Evolutionary conservation across 2,113 vertebrate genomes (phyloP).

Genomic region (Propithecus coquereli): DNA sequence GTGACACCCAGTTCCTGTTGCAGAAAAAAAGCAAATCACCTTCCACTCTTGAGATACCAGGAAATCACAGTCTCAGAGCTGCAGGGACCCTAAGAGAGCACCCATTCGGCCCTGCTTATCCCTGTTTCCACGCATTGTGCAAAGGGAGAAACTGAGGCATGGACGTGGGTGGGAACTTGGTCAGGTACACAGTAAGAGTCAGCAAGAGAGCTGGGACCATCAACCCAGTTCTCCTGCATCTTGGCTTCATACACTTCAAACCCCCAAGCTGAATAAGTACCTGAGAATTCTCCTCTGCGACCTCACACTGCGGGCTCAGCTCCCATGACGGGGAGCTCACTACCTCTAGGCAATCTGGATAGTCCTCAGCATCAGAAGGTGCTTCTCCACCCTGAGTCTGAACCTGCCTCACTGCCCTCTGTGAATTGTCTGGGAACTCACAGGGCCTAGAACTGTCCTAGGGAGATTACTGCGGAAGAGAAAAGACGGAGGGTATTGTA

Average conservation of each 20-base stretch:
- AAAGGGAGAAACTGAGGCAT: background rate
- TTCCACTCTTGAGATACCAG: background rate
- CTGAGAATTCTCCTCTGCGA: background rate
- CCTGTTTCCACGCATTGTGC: background rate
- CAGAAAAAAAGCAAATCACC: slow-evolving; percentile 41
- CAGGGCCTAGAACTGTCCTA: background rate
- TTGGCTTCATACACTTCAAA: background rate
- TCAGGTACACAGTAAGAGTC: background rate
- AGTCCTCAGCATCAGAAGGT: background rate
- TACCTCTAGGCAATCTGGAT: background rate
- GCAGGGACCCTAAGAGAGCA: background rate
- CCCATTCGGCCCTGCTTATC: background rate
- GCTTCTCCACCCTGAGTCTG: background rate
- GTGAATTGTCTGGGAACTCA: background rate
- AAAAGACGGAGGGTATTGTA: background rate
- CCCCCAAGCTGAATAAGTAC: background rate
- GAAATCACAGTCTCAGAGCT: background rate
- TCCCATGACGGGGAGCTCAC: background rate
- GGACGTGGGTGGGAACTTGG: background rate
- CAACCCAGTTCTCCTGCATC: background rate
- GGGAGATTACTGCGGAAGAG: background rate
- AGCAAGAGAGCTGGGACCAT: background rate
- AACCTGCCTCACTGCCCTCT: background rate
- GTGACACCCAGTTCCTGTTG: slow-evolving; percentile 18
- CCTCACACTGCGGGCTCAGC: background rate